Evolutionary conservation across 1,140 invertebrate species (phyloP), one percentile per base, ranked within the genome.

Genomic region (Limonius californicus): DNA sequence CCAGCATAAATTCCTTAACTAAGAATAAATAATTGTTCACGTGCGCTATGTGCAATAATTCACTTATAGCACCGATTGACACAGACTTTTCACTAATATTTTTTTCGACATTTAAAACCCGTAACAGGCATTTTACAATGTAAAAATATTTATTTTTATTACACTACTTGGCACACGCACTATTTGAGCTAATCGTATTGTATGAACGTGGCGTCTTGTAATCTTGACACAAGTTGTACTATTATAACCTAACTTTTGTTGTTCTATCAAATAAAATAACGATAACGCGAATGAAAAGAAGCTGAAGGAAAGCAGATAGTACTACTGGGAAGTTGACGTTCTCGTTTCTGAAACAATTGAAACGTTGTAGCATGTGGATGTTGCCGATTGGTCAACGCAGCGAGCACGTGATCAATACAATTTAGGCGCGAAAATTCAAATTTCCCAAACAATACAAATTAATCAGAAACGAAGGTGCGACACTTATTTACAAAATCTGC

Each of bases 331-430:
- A 19, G 45, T 50, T 50, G 45, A 50, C 45, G 45, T 50, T 27
- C 23, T 27, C 3, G 23, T 27, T 50, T 50, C 16, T 8, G 45
- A 18, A 50, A 50, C 45, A 50, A 50, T 50, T 50, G 45, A 50
- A 39, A 50, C 45, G 45, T 50, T 50, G 67, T 27, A 61, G 66
- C 80, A 82, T 82, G 80, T 81, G 80, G 78, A 80, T 74, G 74
- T 66, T 73, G 72, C 65, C 72, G 72, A 82, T 82, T 81, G 80
- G 81, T 76, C 66, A 73, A 74, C 2, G 9, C n/a, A 18, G 6
- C 68, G 67, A 71, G 76, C 68, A 65, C 59, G 57, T 65, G 64
- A 21, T 23, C 53, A 23, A 30, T 59, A 47, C n/a, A 50, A 42
- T 27, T 45, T 19, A 23, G 32, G 27, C 30, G 57, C 18, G 19